These are phyloP conservation scores for Poeciliopsis presidionis DNA, from an alignment of 2,797 vertebrate genomes.

Conservation along the genomic window DNA sequence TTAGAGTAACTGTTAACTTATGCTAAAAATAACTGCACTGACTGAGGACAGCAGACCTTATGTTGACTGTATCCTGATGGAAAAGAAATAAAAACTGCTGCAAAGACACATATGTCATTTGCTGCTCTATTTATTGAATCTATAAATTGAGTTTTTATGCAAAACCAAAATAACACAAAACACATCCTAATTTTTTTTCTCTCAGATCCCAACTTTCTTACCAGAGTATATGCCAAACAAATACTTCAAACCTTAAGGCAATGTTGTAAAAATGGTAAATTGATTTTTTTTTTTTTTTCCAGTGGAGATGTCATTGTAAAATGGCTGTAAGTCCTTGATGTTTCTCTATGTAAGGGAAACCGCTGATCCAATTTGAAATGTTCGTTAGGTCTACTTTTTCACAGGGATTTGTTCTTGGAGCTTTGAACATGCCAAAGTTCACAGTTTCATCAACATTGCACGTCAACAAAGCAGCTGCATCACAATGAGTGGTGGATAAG, in stretches of 20 bases:
- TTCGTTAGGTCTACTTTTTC: not conserved
- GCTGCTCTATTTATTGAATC: not conserved
- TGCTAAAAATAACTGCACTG: not conserved
- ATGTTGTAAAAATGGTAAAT: not conserved
- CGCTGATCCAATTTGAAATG: not conserved
- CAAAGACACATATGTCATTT: not conserved
- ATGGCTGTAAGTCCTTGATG: not conserved
- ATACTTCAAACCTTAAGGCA: not conserved
- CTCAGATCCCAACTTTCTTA: not conserved
- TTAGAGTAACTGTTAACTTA: not conserved
- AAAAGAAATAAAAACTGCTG: not conserved
- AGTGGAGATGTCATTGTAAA: not conserved
- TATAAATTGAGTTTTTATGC: not conserved
- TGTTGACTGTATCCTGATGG: not conserved
- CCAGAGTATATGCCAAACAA: not conserved
- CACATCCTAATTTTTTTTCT: not conserved
- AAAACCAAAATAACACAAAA: not conserved
- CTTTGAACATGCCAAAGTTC: not conserved
- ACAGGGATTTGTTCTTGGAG: not conserved
- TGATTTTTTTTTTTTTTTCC: not conserved
- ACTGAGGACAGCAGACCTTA: not conserved
- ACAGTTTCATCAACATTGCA: not conserved
- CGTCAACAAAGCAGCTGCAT: not conserved
- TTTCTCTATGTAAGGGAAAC: not conserved
- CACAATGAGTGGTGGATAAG: not conserved